Evolutionary conservation across 2,888 invertebrate species (phyloP).

Genomic region (Busseola fusca): DNA sequence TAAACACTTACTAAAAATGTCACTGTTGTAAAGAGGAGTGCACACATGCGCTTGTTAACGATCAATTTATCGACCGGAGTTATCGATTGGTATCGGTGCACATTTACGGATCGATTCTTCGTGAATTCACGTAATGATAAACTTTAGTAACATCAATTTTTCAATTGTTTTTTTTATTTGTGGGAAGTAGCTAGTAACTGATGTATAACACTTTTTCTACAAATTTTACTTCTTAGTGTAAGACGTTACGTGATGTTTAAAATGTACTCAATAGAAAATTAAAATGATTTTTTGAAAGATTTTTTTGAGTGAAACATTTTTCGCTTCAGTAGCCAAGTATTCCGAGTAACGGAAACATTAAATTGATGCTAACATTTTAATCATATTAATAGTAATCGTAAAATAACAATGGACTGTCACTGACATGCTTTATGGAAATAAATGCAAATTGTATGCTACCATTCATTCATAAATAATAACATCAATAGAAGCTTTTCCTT

Average conservation of each 20-base stretch:
- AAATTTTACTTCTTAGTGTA: neutral
- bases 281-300: neutral
- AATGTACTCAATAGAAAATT: neutral
- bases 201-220: neutral
- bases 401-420: slow-evolving; percentile 41
- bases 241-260: neutral
- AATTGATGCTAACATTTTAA: slow-evolving; percentile 27
- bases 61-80: slow-evolving; percentile 28
- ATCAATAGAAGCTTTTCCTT: slow-evolving; percentile 37
- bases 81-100: slow-evolving; percentile 18
- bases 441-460: slow-evolving; percentile 41
- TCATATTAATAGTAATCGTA: slow-evolving; percentile 20
- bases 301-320: neutral
- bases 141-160: neutral
- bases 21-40: slow-evolving; percentile 59
- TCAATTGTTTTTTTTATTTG: neutral
- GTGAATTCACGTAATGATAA: neutral
- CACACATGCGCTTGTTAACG: slow-evolving; percentile 32
- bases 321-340: slow-evolving; percentile 5
- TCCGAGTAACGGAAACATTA: slow-evolving; percentile 19
- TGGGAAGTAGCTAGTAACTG: neutral
- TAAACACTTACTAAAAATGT: slow-evolving; percentile 69
- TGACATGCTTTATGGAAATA: slow-evolving; percentile 36
- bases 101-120: slow-evolving; percentile 14
- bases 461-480: slow-evolving; percentile 54